A percentile compares a stretch with the other conserved stretches of the same genome.
phyloP scores from a whole-genome alignment of 2,797 vertebrate species.

The Labroides dimidiatus region DNA sequence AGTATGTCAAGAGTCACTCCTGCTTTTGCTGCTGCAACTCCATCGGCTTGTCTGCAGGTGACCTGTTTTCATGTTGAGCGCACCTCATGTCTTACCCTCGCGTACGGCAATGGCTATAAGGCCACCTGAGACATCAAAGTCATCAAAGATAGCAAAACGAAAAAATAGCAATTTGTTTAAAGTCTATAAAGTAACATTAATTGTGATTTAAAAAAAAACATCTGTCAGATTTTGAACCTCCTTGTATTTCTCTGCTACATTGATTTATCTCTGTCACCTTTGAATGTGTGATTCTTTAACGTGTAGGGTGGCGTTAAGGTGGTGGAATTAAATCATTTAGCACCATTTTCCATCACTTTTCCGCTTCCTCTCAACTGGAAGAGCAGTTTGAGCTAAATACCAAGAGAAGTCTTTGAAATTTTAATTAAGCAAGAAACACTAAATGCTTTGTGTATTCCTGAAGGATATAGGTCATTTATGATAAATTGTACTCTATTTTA shows the following conservation, averaged over 20 bases:
- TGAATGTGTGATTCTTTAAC: background rate
- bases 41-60: too few relatives aligned
- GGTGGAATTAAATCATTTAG: background rate
- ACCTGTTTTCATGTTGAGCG: too few relatives aligned
- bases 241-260: background rate
- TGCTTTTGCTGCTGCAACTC: too few relatives aligned
- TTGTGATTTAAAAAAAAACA: background rate
- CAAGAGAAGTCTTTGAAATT: background rate
- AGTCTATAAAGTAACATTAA: background rate
- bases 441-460: background rate
- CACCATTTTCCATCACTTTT: background rate
- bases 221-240: too few relatives aligned
- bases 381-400: background rate
- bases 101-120: too few relatives aligned
- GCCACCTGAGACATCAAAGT: too few relatives aligned
- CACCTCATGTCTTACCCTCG: too few relatives aligned
- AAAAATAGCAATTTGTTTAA: background rate
- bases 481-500: constrained; percentile 6
- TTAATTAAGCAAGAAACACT: constrained; percentile 1
- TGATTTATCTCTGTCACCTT: background rate
- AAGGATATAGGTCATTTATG: background rate
- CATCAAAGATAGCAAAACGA: too few relatives aligned
- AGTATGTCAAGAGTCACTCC: too few relatives aligned
- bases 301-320: background rate
- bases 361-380: background rate